phyloP scores from a whole-genome alignment of 2,888 invertebrate genomes.

The Hofmannophila pseudospretella region DNA sequence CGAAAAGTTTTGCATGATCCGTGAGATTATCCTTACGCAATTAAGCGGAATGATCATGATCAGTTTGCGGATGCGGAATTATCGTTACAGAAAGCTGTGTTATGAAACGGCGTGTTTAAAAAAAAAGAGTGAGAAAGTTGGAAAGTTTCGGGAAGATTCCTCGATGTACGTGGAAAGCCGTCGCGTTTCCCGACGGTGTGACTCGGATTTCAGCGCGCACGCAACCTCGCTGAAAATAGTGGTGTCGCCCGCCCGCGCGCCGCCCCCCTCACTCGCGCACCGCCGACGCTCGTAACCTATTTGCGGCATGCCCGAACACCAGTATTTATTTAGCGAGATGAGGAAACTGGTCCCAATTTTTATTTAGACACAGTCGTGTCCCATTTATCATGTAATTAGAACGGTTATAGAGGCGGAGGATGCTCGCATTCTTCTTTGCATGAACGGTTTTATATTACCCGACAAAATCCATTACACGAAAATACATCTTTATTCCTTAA shows the following conservation, averaged over 20 bases:
- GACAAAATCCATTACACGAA: background rate
- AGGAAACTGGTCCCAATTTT: slow-evolving; percentile 67
- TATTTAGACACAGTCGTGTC: slow-evolving; percentile 63
- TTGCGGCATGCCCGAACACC: slow-evolving; percentile 66
- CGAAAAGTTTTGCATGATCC: too few relatives aligned
- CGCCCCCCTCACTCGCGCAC: slow-evolving; percentile 30
- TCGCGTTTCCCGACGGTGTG: slow-evolving; percentile 42
- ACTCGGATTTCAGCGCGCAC: slow-evolving; percentile 69
- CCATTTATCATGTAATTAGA: slow-evolving; percentile 62
- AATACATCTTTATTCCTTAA: too few relatives aligned
- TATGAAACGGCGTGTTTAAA: too few relatives aligned
- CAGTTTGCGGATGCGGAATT: too few relatives aligned
- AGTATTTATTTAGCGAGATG: slow-evolving; percentile 74
- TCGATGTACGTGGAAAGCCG: slow-evolving; percentile 13
- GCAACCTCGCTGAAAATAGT: slow-evolving; percentile 76
- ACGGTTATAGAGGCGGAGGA: slow-evolving; percentile 20
- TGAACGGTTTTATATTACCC: background rate
- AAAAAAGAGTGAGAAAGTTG: too few relatives aligned
- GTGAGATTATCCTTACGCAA: too few relatives aligned
- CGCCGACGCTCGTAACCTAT: slow-evolving; percentile 55
- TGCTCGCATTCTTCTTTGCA: slow-evolving; percentile 7
- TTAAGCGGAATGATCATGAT: too few relatives aligned
- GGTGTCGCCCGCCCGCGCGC: slow-evolving; percentile 31
- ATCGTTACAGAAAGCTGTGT: too few relatives aligned
- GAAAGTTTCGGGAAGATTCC: too few relatives aligned